Base-by-base conservation (phyloP, 2,888 invertebrate genomes). In the Tribolium freemani region DNA sequence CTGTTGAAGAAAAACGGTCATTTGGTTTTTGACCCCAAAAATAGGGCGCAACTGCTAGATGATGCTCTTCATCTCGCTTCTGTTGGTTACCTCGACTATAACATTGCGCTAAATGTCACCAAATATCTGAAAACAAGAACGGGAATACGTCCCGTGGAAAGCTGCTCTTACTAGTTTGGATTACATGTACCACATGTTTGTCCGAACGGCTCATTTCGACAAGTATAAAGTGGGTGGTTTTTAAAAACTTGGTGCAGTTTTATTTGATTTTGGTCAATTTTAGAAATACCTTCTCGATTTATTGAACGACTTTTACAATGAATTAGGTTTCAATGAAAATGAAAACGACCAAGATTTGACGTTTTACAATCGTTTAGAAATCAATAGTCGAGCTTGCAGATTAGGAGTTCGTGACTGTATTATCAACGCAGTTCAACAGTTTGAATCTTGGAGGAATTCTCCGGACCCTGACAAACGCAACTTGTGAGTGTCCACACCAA, bases 71-170 rank as follows among this genome's bases (percentile, higher is more conserved):
- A 93, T 83, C 85, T 96, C 66, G 96, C 96, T 0, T 87, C 93
- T 9, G 91, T 93, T 26, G 94, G 94, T 0, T 88, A 90, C 61
- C 83, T 96, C 44, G 90, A 90, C 80, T 96, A 96, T 80, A 88
- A 89, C 8, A 90, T 91, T 1, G 94, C 96, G 0, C 87, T 98
- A 75, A 93, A 95, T 78, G 88, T 97, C 0, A 93, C 94, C 0
- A 90, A 90, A 61, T 97, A 97, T 83, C 88, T 98, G 77, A 87
- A n/a, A 86, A 0, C 91, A 93, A 74, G 95, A 95, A 85, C 89
- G 90, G n/a, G 94, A 95, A 77, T 96, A 93, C 83, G 91, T 96
- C 1, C 96, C 97, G 0, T 97, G 96, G 97, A 93, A 92, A 83
- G 90, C 96, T 0, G 95, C 95, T 0, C 87, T 96, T 6, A 90